Base-by-base conservation (phyloP, 2,113 vertebrate genomes). In the Coptodon bakossiorum region DNA sequence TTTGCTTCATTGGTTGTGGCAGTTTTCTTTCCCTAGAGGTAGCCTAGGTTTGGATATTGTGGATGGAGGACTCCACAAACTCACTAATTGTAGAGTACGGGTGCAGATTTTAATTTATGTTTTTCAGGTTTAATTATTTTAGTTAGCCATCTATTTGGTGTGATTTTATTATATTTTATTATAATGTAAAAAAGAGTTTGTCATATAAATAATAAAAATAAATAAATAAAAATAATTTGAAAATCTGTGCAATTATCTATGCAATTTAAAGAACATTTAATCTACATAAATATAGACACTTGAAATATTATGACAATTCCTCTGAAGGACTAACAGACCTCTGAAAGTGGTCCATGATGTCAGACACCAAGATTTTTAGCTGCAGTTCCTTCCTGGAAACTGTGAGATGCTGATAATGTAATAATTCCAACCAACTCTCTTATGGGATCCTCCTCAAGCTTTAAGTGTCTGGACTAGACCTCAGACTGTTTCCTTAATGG, bases 1-100 rank as follows among this genome's bases (percentile, higher is more conserved):
- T 91, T 94, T 93, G 90, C 85, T 27, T 90, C 88, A 93, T 78
- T 93, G 84, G 86, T 87, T 86, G 82, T 89, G 89, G 79, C 27
- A 78, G 86, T 88, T 83, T 85, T 87, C 86, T 90, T 61, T 87
- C 17, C 24, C 53, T 12, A 12, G n/a, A 82, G 85, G 89, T 36
- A 86, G 43, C n/a, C 76, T 66, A 8, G 61, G 27, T 38, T 11
- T 12, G 6, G 38, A 61, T 40, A 4, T 4, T 40, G 29, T 61
- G 68, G 56, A 27, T 2, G 1, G 31, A 22, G 19, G 24, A 53
- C 22, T 22, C 22, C 22, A 85, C 31, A 48, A 63, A 9, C 34
- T 24, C 29, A 31, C 19, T 54, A 36, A 10, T 38, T 31, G 6
- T 40, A 45, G 36, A 11, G 14, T 1, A 22, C 10, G 2, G 1